Evolutionary conservation across 1,140 invertebrate species (phyloP), one percentile per base, ranked within the genome.

Genomic region (Hylaeus anthracinus): DNA sequence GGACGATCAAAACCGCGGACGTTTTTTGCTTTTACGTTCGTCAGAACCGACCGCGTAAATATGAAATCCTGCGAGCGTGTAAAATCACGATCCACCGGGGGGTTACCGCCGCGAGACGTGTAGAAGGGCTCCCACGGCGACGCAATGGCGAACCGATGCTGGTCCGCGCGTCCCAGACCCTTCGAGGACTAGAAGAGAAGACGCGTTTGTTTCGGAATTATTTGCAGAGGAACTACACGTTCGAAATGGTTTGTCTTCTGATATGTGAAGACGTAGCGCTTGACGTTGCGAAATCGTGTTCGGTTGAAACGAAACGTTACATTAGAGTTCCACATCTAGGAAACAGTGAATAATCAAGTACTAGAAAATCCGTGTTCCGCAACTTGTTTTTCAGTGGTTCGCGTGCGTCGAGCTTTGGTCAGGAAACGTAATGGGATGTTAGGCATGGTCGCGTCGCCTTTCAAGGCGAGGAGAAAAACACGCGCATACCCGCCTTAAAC

Each of bases 1-100:
- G 63, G 63, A 55, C 79, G 79, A 81, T 77, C 75, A 58, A 82
- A 86, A 86, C 85, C 84, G 56, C 84, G 75, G 8, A 41, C 3
- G 58, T 70, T 70, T 83, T 84, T 67, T 69, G 26, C 73, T 58
- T 55, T 56, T 39, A 10, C 63, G 45, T 39, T 53, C 55, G 58
- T 63, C 55, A 56, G 61, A 14, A 45, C 55, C 37, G 64, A 65
- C 67, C 72, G 67, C 64, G 60, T 71, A 76, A 74, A 84, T 71
- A 69, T 37, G 73, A 86, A 82, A 86, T 85, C 70, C 51, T 66
- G 66, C 83, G 84, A 74, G 71, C 61, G 60, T 72, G 70, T 61
- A 56, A 72, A 85, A 79, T 86, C 80, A 75, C 61, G 71, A 85
- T 82, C 72, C 63, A 15, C 69, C 26, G 65, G 65, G 51, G 6